phyloP scores from a whole-genome alignment of 2,797 vertebrate species.

The Rhynchotus rufescens region DNA sequence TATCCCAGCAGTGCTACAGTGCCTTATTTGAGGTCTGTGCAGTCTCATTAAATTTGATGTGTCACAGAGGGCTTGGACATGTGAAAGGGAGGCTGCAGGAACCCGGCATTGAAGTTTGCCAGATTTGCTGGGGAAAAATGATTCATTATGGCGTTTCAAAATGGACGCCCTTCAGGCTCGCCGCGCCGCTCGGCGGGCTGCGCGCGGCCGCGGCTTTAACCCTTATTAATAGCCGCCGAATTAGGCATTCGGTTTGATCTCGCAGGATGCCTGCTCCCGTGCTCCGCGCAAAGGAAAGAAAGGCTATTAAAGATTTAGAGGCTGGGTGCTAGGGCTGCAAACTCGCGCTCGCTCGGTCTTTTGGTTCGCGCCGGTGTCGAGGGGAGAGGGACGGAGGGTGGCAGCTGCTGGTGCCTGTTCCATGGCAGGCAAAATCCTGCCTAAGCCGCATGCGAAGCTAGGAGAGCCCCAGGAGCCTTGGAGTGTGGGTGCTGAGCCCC shows the following conservation, averaged over 20 bases:
- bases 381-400: not conserved
- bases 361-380: rapidly evolving
- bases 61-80: constrained; percentile 78
- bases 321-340: not conserved
- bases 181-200: constrained; percentile 64
- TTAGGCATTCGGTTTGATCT: constrained; percentile 78
- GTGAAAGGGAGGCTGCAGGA: constrained; percentile 78
- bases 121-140: constrained; percentile 75
- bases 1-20: constrained; percentile 68
- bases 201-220: constrained; percentile 65
- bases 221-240: constrained; percentile 78
- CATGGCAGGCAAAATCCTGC: rapidly evolving
- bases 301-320: constrained; percentile 73
- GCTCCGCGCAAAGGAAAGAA: not conserved
- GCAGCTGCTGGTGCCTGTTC: not conserved
- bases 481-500: not conserved
- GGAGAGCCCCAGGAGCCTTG: not conserved
- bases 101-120: constrained; percentile 75
- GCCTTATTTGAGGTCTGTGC: constrained; percentile 79
- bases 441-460: not conserved
- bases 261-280: not conserved
- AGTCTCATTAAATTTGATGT: constrained; percentile 85
- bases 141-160: constrained; percentile 80
- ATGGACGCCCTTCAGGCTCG: constrained; percentile 78
- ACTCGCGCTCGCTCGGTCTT: not conserved